Percentiles rank a stretch among this genome's conserved stretches.
Evolutionary conservation across 2,113 vertebrate species (phyloP).

Genomic region (Thalassoma bifasciatum): DNA sequence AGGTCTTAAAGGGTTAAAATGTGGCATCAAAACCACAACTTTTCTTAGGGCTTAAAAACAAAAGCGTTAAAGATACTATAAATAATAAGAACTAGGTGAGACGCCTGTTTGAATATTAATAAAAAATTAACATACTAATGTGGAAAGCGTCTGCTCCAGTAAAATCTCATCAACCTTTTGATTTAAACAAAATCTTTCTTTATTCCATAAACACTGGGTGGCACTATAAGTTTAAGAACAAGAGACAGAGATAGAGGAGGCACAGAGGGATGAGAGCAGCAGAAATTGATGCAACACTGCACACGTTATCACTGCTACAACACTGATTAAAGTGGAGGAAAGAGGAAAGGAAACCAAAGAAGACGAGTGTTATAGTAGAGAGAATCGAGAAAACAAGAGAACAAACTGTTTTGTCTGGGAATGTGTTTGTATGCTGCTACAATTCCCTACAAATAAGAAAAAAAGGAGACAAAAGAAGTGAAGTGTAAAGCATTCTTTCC

Average conservation of each 20-base stretch:
- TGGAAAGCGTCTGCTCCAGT: not conserved
- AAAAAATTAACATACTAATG: too few relatives aligned
- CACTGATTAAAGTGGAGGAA: conserved; percentile 47
- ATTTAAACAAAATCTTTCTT: not conserved
- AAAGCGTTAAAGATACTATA: too few relatives aligned
- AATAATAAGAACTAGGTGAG: too few relatives aligned
- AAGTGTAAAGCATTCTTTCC: too few relatives aligned
- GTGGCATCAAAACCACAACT: too few relatives aligned
- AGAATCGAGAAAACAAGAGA: conserved; percentile 29
- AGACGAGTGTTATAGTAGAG: conserved; percentile 20
- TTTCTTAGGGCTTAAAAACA: too few relatives aligned
- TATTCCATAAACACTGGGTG: conserved; percentile 39
- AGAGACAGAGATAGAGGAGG: not conserved
- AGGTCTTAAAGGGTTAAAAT: too few relatives aligned
- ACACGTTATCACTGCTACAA: conserved; percentile 35
- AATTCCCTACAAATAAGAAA: conserved; percentile 40
- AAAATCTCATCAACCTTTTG: not conserved
- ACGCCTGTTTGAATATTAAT: too few relatives aligned
- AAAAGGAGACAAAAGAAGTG: too few relatives aligned
- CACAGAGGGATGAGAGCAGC: conserved; percentile 2
- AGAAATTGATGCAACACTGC: conserved; percentile 30
- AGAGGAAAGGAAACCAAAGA: conserved; percentile 18
- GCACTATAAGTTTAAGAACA: conserved; percentile 42
- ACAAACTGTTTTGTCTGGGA: conserved; percentile 42
- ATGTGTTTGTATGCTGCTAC: conserved; percentile 17